Base-by-base conservation (phyloP, 2,113 vertebrate genomes). In the Phaethornis superciliosus region DNA sequence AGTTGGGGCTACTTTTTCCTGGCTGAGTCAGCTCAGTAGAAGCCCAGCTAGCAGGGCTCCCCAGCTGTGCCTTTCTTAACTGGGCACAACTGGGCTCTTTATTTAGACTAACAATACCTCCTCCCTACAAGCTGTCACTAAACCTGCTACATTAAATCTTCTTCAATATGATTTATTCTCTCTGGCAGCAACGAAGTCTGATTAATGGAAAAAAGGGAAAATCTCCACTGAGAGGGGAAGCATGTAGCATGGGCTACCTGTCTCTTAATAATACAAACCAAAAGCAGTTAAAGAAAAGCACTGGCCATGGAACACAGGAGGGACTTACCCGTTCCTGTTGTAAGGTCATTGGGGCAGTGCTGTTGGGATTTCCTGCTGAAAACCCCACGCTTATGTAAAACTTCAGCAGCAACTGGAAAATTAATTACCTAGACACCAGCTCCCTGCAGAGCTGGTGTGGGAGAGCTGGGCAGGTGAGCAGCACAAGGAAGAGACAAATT, bases 271-370 rank as follows among this genome's bases (percentile, higher is more conserved):
- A 4, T 0, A 10, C 0, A n/a, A 20, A 15, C 23, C 67, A 30
- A 15, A 3, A 0, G 1, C 12, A 2, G 24, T 2, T 37, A 3
- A 22, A 4, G 15, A 47, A 8, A 28, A 5, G 40, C 28, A 1
- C 55, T 4, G 90, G 65, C 67, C 16, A 2, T 1, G 33, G 68
- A 35, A 27, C 21, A 19, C 0, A 0, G 51, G 30, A 9, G 27
- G 20, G 12, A 8, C 46, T 17, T 46, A 6, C 40, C 37, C 4
- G 21, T 20, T 30, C 40, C 49, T 79, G 0, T 2, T 11, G 52
- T 55, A 52, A 78, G 65, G 44, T 78, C 81, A 40, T 3, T 0
- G 7, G 69, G 77, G 67, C 2, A 76, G 32, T 0, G 18, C 51
- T 65, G 21, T 2, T 1, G 12, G 62, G 46, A 74, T 47, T 56